phyloP scores from a whole-genome alignment of 2,888 invertebrate species.

The Drosophila neutralis region DNA sequence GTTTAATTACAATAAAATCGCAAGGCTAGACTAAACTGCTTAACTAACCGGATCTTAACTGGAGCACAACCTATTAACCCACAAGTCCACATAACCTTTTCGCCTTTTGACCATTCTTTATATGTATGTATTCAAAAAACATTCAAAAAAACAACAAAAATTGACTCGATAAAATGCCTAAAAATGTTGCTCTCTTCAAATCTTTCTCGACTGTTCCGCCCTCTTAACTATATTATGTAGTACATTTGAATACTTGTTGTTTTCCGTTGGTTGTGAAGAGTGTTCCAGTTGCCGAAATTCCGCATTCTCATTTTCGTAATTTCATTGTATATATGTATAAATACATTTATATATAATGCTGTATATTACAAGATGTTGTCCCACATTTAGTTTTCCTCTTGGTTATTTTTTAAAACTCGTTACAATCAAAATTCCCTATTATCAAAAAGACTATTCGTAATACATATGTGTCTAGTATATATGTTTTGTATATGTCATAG shows the following conservation, averaged over 20 bases:
- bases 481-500: slow-evolving; percentile 17
- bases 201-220: background rate
- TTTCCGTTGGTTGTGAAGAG: slow-evolving; percentile 3
- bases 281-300: background rate
- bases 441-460: slow-evolving; percentile 67
- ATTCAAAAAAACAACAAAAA: slow-evolving; percentile 24
- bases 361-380: slow-evolving; percentile 59
- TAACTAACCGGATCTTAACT: slow-evolving; percentile 38
- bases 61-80: slow-evolving; percentile 50
- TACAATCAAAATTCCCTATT: slow-evolving; percentile 54
- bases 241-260: slow-evolving; percentile 6
- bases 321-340: background rate
- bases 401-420: slow-evolving; percentile 48
- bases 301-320: background rate
- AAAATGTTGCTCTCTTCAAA: slow-evolving; percentile 14
- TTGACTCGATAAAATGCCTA: slow-evolving; percentile 42
- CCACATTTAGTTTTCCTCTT: slow-evolving; percentile 38
- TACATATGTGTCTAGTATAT: slow-evolving; percentile 43
- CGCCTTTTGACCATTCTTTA: slow-evolving; percentile 1
- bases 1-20: slow-evolving; percentile 72
- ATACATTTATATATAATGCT: slow-evolving; percentile 33
- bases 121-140: slow-evolving; percentile 2
- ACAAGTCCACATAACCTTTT: slow-evolving; percentile 18
- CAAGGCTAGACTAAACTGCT: slow-evolving; percentile 46
- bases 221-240: slow-evolving; percentile 1